Conservation (phyloP, 2,797 vertebrate species). For the Acropternis orthonyx region DNA sequence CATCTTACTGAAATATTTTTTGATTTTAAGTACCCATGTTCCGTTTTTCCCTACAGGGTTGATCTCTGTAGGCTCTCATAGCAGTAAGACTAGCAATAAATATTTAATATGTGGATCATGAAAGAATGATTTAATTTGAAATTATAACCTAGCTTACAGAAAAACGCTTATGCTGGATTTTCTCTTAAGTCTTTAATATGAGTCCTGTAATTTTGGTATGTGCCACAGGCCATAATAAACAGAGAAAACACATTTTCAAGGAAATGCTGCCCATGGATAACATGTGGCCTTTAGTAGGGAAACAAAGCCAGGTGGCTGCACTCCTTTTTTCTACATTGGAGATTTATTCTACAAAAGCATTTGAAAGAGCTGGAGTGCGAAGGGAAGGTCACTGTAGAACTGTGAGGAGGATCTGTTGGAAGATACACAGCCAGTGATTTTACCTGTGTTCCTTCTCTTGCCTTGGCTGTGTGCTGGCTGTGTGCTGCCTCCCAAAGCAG, state of each 20-base stretch:
- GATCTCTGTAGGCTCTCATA: conserved; percentile 15
- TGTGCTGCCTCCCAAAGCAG: fast-evolving
- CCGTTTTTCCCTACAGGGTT: conserved; percentile 28
- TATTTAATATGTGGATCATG: conserved; percentile 24
- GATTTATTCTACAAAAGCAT: not conserved
- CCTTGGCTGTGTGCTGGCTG: not conserved
- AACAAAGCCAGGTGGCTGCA: not conserved
- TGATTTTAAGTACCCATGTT: not conserved
- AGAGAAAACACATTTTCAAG: not conserved
- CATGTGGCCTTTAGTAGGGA: not conserved
- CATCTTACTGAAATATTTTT: conserved; percentile 36
- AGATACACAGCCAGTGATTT: not conserved
- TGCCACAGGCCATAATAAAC: fast-evolving
- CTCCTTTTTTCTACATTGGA: no score
- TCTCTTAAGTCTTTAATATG: not conserved
- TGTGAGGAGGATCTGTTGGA: not conserved
- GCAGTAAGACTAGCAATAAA: conserved; percentile 40
- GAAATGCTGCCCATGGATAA: not conserved
- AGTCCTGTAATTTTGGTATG: not conserved
- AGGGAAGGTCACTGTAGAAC: not conserved
- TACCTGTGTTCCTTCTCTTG: not conserved
- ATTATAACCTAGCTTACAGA: not conserved
- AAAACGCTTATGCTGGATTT: not conserved
- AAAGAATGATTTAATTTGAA: conserved; percentile 13
- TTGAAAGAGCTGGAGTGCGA: not conserved